Evolutionary conservation across 2,888 invertebrate species (phyloP).

Genomic region (Hermodice carunculata): DNA sequence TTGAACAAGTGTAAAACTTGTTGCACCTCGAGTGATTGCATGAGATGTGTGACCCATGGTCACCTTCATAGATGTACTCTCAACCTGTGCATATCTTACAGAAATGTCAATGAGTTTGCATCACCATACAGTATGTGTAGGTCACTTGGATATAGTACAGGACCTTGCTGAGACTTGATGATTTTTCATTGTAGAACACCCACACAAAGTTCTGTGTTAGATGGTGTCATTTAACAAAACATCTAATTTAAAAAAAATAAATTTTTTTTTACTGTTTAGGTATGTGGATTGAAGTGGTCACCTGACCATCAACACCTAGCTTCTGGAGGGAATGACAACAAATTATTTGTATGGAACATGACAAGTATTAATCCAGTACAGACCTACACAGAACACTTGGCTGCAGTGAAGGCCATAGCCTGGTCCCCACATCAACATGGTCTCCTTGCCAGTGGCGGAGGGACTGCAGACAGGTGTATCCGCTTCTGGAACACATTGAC

Average conservation of each 20-base stretch:
- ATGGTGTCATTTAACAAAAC: no score
- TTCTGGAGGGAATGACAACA: constrained; percentile 98
- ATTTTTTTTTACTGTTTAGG: constrained; percentile 62
- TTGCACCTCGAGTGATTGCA: no score
- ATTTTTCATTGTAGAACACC: no score
- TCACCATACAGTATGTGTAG: no score
- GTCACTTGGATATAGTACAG: no score
- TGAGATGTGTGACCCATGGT: no score
- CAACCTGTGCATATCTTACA: no score
- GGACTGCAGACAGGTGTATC: constrained; percentile 89
- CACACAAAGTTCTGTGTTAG: no score
- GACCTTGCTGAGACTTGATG: no score
- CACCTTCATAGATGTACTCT: no score
- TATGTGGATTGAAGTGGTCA: constrained; percentile 98
- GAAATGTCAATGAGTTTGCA: no score
- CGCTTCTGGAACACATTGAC: constrained; percentile 76
- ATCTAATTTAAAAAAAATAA: neutral
- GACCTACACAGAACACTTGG: constrained; percentile 71
- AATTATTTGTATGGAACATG: constrained; percentile 86
- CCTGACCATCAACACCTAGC: constrained; percentile 97
- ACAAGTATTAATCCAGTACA: constrained; percentile 71
- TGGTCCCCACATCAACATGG: constrained; percentile 98
- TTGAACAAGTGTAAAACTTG: no score
- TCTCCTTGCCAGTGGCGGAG: constrained; percentile 94
- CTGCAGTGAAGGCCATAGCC: constrained; percentile 78